phyloP scores from a whole-genome alignment of 2,797 vertebrate genomes.

The Scolopax bukidnonensis region DNA sequence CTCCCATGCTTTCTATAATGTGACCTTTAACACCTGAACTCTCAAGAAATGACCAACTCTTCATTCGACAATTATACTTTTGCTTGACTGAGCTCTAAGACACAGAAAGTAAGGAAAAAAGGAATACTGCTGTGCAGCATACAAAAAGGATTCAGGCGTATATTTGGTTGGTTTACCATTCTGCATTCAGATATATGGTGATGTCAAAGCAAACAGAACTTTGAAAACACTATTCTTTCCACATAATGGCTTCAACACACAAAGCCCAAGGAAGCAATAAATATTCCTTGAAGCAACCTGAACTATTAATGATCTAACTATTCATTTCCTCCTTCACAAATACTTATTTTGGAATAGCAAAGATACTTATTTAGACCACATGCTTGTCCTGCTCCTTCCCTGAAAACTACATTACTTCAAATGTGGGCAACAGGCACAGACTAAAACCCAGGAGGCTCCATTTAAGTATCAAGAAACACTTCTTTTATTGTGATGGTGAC shows the following conservation, averaged over 20 bases:
- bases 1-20: not conserved
- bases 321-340: not conserved
- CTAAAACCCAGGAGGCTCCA: not conserved
- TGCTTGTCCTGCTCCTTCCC: not conserved
- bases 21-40: not conserved
- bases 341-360: not conserved
- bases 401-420: not conserved
- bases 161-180: not conserved
- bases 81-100: not conserved
- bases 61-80: not conserved
- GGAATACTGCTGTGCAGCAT: not conserved
- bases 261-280: not conserved
- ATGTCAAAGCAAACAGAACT: not conserved
- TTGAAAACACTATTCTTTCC: not conserved
- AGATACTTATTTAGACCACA: not conserved
- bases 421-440: fast-evolving
- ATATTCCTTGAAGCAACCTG: not conserved
- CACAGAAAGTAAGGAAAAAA: not conserved
- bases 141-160: not conserved
- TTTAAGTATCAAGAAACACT: not conserved
- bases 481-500: not conserved
- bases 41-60: not conserved
- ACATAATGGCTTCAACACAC: not conserved
- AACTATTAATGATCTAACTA: not conserved
- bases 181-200: not conserved